Percentiles rank a stretch among this genome's conserved stretches.
These are phyloP conservation scores for Diarsia brunnea DNA, from an alignment of 2,888 invertebrate genomes.

Conservation along the genomic window DNA sequence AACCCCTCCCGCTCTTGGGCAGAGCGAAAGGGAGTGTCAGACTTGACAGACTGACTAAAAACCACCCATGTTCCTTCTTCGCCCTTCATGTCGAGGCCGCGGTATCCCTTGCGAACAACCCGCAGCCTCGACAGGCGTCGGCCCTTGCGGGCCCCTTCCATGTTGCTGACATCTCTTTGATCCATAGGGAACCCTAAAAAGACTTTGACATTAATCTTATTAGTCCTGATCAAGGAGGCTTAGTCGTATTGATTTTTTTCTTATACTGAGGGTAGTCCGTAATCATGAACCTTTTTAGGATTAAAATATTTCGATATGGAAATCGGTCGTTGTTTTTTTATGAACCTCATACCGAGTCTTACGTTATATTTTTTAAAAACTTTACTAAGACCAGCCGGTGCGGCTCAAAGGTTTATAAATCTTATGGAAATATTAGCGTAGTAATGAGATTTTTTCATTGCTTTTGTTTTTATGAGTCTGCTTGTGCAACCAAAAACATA, in stretches of 20 bases:
- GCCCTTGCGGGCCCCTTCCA: no score
- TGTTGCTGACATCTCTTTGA: no score
- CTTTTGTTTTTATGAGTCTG: not conserved
- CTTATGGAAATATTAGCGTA: not conserved
- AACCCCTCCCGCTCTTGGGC: no score
- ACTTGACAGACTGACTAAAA: no score
- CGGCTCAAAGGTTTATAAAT: not conserved
- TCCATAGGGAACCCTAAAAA: not conserved
- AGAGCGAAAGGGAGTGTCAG: no score
- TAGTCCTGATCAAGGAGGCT: conserved; percentile 33
- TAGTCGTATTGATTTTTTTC: conserved; percentile 27
- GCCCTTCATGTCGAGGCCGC: no score
- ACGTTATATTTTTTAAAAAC: not conserved
- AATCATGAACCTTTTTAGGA: conserved; percentile 16
- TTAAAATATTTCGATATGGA: conserved; percentile 16
- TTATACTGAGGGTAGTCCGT: conserved; percentile 3
- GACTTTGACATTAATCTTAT: conserved; percentile 43
- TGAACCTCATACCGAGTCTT: not conserved
- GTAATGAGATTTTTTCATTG: not conserved
- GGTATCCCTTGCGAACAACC: no score
- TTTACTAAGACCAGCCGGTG: no score
- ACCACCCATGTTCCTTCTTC: no score
- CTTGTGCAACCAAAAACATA: no score
- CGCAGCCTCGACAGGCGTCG: no score
- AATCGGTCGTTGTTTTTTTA: not conserved